Base-by-base conservation (phyloP, 2,888 invertebrate genomes). In the Crepidodera aurea region DNA sequence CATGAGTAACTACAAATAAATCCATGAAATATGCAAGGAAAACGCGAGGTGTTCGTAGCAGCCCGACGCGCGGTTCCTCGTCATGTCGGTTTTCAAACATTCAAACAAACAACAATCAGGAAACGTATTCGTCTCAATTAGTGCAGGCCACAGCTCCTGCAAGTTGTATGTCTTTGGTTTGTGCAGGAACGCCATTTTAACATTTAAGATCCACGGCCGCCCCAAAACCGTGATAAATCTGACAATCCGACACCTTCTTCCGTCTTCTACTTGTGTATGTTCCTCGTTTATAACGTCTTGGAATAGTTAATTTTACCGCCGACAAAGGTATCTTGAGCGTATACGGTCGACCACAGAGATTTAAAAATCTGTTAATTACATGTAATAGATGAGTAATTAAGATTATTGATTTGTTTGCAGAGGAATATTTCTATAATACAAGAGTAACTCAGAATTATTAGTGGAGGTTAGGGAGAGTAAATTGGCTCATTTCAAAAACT, bases 51-150 rank as follows among this genome's bases (percentile, higher is more conserved):
- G n/a, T n/a, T n/a, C n/a, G n/a, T n/a, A n/a, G n/a, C n/a, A n/a
- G n/a, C n/a, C n/a, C n/a, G n/a, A n/a, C n/a, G 64, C 29, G 61
- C 65, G 68, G 67, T 71, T 74, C 72, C 71, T 73, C 74, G 27
- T 3, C 15, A 7, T 7, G 40, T 40, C 40, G 22, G 44, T 19
- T 48, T 48, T 48, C 48, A 48, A 48, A 48, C 44, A 37, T 39
- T 48, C 48, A 16, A 74, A 75, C 74, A 77, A 77, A 77, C 76
- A 77, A 74, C 77, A 77, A 77, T 77, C 75, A 76, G 72, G 69
- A 70, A 75, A 75, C 75, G 75, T 76, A 77, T 77, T 73, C 75
- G 77, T 77, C 77, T 76, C 77, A 77, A 77, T 77, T 77, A 77
- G 76, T 68, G 68, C 69, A 58, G 71, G 74, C 77, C 77, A 69